A percentile compares a stretch with the other conserved stretches of the same genome.
phyloP scores from a whole-genome alignment of 2,888 invertebrate genomes.

The Teleiodes luculella region DNA sequence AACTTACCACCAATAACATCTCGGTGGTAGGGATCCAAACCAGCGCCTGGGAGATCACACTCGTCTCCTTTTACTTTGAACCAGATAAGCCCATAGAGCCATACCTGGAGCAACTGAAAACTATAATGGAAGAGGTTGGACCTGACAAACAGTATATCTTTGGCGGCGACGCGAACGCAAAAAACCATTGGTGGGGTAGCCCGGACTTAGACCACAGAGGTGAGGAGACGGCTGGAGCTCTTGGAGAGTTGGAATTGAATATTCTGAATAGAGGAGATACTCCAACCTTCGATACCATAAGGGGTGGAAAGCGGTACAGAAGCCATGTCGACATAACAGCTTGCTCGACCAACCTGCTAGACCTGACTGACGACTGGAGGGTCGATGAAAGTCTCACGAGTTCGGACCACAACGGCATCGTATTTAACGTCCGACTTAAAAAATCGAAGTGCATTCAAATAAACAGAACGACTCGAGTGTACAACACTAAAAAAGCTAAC shows the following conservation, averaged over 20 bases:
- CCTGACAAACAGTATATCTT: not conserved
- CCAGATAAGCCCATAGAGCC: not conserved
- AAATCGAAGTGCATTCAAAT: not conserved
- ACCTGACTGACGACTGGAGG: not conserved
- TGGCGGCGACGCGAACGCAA: slow-evolving; percentile 1
- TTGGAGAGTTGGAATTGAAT: not conserved
- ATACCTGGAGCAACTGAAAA: not conserved
- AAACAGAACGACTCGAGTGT: not conserved
- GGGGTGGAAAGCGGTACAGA: not conserved
- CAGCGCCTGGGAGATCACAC: not conserved
- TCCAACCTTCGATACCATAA: slow-evolving; percentile 1
- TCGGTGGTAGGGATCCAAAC: slow-evolving; percentile 1
- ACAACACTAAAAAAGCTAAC: slow-evolving; percentile 1
- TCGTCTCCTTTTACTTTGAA: slow-evolving; percentile 1
- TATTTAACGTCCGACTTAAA: not conserved
- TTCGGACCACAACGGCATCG: slow-evolving; percentile 6
- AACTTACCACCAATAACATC: slow-evolving; percentile 6
- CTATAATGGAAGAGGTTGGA: not conserved
- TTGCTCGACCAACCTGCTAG: not conserved
- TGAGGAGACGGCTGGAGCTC: not conserved
- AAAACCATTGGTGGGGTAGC: not conserved
- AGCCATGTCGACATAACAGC: slow-evolving; percentile 4
- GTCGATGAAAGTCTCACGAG: not conserved
- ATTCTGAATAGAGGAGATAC: not conserved
- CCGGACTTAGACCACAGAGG: not conserved